Evolutionary conservation across 2,888 invertebrate species (phyloP), one percentile per base, ranked within the genome.

Genomic region (Latheticus oryzae): DNA sequence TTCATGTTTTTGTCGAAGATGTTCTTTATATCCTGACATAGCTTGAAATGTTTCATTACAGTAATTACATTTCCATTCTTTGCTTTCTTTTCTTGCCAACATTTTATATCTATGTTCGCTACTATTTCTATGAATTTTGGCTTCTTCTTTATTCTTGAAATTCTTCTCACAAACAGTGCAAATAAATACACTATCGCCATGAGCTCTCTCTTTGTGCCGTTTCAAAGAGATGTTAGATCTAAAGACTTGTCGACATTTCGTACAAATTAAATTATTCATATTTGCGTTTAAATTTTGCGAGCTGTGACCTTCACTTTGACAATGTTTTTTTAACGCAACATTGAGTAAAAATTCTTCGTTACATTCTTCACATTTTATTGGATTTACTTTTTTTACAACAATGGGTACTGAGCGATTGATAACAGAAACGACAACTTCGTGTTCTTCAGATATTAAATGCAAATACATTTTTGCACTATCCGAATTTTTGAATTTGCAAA

Each of bases 361-460:
- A 73, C 95, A 95, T 11, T 84, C 83, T 1, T 77, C 78, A 73
- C 95, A 95, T 58, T 80, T 77, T 2, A 90, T 74, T 0, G 82
- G 80, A 1, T 82, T 81, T 56, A 87, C 85, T 70, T 88, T 88
- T 60, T 87, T 83, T 54, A 93, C 88, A 17, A 88, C 84, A 38
- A 92, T 88, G 1, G 93, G 92, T 71, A 92, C 89, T 0, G 91
- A 91, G 67, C 89, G 83, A 72, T 91, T 91, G 61, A 93, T 87
- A 8, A 87, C 88, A 1, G 87, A 82, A 0, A 90, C 83, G 0
- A 90, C 87, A 74, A 91, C 90, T 30, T 83, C 83, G 74, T 93
- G 93, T 24, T 85, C 85, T 3, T 80, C 73, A 9, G 88, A 83
- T 2, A 84, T 75, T 65, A 93, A 77, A 72, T 93, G 93, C 5